Percentiles rank a stretch among this genome's conserved stretches.
Evolutionary conservation across 2,113 vertebrate species (phyloP).

Genomic region (Peromyscus maniculatus): DNA sequence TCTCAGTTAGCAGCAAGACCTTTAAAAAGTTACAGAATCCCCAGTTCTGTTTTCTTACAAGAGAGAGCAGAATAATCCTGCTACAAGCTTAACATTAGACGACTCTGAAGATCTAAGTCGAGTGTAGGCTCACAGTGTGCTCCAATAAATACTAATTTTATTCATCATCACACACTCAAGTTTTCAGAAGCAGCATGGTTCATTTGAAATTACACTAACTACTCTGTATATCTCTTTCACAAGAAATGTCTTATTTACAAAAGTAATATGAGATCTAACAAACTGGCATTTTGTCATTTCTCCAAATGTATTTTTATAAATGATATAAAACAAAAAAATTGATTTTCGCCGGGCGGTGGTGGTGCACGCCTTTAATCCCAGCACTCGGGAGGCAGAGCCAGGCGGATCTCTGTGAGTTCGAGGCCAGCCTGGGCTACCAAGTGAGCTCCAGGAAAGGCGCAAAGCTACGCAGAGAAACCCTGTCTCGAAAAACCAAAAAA

Average conservation of each 20-base stretch:
- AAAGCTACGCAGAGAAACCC: too few relatives aligned
- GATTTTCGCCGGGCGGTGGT: too few relatives aligned
- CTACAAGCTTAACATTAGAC: background rate
- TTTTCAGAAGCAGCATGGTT: background rate
- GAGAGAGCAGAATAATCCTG: background rate
- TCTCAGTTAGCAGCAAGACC: background rate
- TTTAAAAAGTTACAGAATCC: background rate
- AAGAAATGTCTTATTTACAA: slow-evolving; percentile 25
- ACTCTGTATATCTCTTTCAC: background rate
- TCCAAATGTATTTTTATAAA: slow-evolving; percentile 46
- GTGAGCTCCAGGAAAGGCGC: too few relatives aligned
- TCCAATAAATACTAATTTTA: slow-evolving; percentile 7
- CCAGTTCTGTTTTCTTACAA: background rate
- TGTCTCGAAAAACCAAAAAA: too few relatives aligned
- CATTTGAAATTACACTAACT: background rate
- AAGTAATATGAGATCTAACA: background rate
- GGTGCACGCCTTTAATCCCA: too few relatives aligned
- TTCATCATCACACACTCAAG: background rate
- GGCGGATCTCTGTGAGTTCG: too few relatives aligned
- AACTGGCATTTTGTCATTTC: background rate
- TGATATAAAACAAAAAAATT: background rate
- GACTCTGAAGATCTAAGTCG: background rate
- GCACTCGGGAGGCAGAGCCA: too few relatives aligned
- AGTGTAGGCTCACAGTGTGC: background rate
- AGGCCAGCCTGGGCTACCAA: too few relatives aligned